phyloP scores from a whole-genome alignment of 2,888 invertebrate genomes.

The Lochmaea crataegi region DNA sequence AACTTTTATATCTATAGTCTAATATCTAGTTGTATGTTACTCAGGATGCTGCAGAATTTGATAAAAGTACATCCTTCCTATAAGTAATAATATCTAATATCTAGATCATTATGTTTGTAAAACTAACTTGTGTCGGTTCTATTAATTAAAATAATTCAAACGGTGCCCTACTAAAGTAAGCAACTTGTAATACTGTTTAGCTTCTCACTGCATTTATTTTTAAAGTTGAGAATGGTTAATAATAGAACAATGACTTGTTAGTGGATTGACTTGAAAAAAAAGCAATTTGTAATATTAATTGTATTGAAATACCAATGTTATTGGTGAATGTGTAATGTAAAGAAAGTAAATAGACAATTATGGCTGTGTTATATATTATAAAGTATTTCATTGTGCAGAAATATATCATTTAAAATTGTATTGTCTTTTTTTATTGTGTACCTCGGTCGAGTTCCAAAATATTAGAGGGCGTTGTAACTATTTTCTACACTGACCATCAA shows the following conservation, averaged over 20 bases:
- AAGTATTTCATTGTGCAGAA: slow-evolving; percentile 38
- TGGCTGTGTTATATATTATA: slow-evolving; percentile 57
- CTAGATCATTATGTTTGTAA: no score
- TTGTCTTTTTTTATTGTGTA: background rate
- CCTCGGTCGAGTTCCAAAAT: background rate
- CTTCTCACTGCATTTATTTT: slow-evolving; percentile 37
- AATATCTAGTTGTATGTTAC: no score
- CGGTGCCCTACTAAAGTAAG: background rate
- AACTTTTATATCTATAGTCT: no score
- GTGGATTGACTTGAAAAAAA: slow-evolving; percentile 14
- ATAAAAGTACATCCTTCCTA: no score
- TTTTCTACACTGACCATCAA: no score
- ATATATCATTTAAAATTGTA: slow-evolving; percentile 34
- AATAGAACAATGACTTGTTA: slow-evolving; percentile 12
- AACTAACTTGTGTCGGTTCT: no score
- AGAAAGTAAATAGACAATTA: slow-evolving; percentile 57
- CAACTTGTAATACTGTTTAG: slow-evolving; percentile 7
- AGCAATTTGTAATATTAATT: slow-evolving; percentile 20
- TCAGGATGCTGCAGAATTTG: no score
- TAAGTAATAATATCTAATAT: no score
- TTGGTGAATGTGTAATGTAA: slow-evolving; percentile 38
- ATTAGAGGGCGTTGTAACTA: background rate
- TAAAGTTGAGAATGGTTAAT: slow-evolving; percentile 12
- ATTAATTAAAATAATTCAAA: background rate
- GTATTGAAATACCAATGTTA: slow-evolving; percentile 16